Base-by-base conservation (phyloP, 2,888 invertebrate genomes). In the Cosmorhoe ocellata region DNA sequence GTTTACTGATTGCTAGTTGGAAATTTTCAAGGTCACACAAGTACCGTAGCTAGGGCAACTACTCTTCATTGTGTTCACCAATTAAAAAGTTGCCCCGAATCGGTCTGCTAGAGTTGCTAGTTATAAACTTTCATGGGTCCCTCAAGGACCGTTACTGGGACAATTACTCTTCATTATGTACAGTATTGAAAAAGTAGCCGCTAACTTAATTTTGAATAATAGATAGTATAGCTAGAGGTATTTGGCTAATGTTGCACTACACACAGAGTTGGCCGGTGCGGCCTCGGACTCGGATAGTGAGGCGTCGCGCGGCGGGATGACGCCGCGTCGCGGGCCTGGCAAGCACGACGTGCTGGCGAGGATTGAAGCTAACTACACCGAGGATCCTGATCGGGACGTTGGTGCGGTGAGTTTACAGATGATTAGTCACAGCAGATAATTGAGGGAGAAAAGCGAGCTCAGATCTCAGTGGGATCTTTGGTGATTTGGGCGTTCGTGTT, bases 351-450 rank as follows among this genome's bases (percentile, higher is more conserved):
- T 83, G 1, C 61, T 82, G 3, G 69, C 77, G 1, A 71, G 80
- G 57, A 76, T 88, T 38, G 71, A 79, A 51, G 63, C 41, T 1
- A 52, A 56, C 3, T 92, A 92, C 51, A 74, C 79, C 0, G 82
- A 91, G 13, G 91, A 92, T 53, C 88, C 89, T 1, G 86, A 91
- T 50, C 79, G 86, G 56, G 87, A 92, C 58, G 84, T 90, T 37
- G 92, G 92, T 7, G 84, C 78, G 81, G 92, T 92, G 58, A 84
- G 84, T 76, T 7, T 36, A 1, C 3, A 24, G 4, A 3, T 3
- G 3, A 18, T 18, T 18, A 4, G 18, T 4, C 18, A n/a, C n/a
- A n/a, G n/a, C n/a, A n/a, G n/a, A n/a, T n/a, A n/a, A n/a, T n/a
- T n/a, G n/a, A n/a, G n/a, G n/a, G n/a, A n/a, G n/a, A n/a, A n/a